Evolutionary conservation across 2,113 vertebrate genomes (phyloP), one percentile per base, ranked within the genome.

Genomic region (Oxyura jamaicensis): DNA sequence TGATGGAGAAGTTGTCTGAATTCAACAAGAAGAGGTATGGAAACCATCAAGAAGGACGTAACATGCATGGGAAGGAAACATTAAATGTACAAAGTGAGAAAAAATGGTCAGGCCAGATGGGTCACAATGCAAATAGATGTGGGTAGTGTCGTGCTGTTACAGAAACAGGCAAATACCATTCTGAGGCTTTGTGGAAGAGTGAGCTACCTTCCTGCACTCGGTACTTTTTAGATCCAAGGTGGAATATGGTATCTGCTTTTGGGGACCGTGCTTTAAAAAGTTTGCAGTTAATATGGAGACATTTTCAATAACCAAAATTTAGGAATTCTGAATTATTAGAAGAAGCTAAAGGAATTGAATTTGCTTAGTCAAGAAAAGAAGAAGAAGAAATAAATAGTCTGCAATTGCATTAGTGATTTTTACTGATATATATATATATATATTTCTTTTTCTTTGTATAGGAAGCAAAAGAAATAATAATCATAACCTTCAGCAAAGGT

Each of bases 31-130:
- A 65, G 25, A 73, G 21, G 11, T 62, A 39, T 8, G 75, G 39
- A 65, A 87, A 42, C 8, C 15, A n/a, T 6, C 0, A 0, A 53
- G 23, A 88, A 8, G 31, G 3, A 87, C 0, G 0, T 19, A 60
- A 14, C 26, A 2, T 35, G 26, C 29, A 87, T 1, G 0, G 10
- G n/a, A 85, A 87, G 17, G 26, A 82, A 89, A 62, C 4, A 16
- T 62, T 42, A 18, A 44, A 4, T 2, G 3, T 42, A 42, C 18
- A 56, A 74, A 75, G n/a, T 11, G 10, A 84, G 42, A 87, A 85
- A 88, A 41, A 58, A 53, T 4, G 50, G 28, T n/a, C 50, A 50
- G 46, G 21, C 17, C 56, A 79, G 17, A n/a, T 5, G 16, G n/a
- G 46, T 10, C 33, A 48, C 9, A 41, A 35, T 42, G 20, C 68